A percentile compares a stretch with the other conserved stretches of the same genome.
Evolutionary conservation across 2,797 vertebrate genomes (phyloP).

Genomic region (Heteromormyrus szaboi): DNA sequence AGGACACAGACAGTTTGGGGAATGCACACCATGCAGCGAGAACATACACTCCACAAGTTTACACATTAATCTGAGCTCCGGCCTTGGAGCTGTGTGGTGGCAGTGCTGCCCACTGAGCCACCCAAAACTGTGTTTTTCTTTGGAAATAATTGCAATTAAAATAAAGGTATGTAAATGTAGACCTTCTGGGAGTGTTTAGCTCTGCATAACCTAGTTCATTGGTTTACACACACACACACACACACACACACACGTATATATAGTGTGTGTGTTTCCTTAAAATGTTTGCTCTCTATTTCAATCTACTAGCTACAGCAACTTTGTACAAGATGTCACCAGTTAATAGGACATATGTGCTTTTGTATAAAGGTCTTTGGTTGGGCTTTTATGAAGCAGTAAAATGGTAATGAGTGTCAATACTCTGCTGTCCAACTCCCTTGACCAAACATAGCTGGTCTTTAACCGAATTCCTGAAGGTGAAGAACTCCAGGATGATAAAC

Average conservation of each 20-base stretch:
- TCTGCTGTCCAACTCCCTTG: conserved; percentile 47
- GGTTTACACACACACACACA: background rate
- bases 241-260: background rate
- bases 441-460: conserved; percentile 42
- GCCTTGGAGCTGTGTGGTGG: background rate
- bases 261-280: conserved; percentile 30
- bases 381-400: conserved; percentile 62
- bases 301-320: conserved; percentile 55
- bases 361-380: conserved; percentile 52
- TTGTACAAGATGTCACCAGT: conserved; percentile 57
- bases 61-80: background rate
- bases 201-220: background rate
- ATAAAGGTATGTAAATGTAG: background rate
- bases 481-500: conserved; percentile 50
- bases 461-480: conserved; percentile 39
- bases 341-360: conserved; percentile 61
- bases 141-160: background rate
- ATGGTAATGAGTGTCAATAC: conserved; percentile 60
- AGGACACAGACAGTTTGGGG: background rate
- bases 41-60: background rate
- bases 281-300: conserved; percentile 42
- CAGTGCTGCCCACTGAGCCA: background rate
- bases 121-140: background rate
- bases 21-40: background rate
- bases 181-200: conserved; percentile 5